These are phyloP conservation scores for Cephus pulcher DNA, from an alignment of 2,888 invertebrate species.

Conservation along the genomic window DNA sequence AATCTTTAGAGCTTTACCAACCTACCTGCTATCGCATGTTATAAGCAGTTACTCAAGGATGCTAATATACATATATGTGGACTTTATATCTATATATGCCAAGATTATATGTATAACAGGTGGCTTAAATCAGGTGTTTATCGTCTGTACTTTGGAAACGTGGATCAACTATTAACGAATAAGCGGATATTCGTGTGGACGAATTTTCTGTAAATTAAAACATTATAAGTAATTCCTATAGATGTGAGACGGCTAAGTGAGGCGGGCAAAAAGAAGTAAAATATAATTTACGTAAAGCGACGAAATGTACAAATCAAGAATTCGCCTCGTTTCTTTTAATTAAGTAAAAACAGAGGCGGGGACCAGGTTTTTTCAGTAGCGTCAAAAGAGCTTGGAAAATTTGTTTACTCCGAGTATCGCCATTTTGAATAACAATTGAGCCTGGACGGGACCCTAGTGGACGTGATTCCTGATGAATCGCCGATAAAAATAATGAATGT, in stretches of 20 bases:
- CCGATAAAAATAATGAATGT: conserved; percentile 34
- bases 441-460: background rate
- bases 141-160: background rate
- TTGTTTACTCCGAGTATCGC: background rate
- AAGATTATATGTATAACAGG: background rate
- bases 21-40: background rate
- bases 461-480: conserved; percentile 21
- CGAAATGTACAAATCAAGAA: background rate
- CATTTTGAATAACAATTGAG: conserved; percentile 1
- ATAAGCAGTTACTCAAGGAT: background rate
- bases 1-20: background rate
- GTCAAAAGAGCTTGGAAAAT: background rate
- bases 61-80: background rate
- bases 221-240: background rate
- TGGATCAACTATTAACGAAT: background rate
- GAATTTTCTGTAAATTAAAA: background rate
- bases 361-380: background rate
- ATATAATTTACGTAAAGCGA: background rate
- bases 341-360: background rate
- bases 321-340: background rate
- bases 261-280: background rate
- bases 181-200: background rate
- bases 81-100: background rate
- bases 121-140: background rate
- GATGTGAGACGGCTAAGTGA: background rate